A percentile compares a stretch with the other conserved stretches of the same genome.
These are phyloP conservation scores for Scomber scombrus DNA, from an alignment of 2,113 vertebrate genomes.

Conservation along the genomic window DNA sequence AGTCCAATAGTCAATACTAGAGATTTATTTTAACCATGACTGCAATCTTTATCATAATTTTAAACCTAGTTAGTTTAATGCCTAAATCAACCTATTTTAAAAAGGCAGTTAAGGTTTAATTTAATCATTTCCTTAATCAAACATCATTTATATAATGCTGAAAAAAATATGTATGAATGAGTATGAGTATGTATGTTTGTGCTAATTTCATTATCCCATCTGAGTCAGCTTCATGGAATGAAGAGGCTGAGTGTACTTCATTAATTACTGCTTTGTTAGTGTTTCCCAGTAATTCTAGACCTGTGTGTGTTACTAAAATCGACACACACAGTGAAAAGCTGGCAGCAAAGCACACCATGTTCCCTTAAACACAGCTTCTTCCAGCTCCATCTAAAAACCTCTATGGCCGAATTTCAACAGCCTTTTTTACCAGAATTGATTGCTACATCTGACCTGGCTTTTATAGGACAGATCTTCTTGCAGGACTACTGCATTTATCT, in stretches of 20 bases:
- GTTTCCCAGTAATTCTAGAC: slow-evolving; percentile 34
- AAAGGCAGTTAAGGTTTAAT: neutral
- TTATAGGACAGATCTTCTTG: neutral
- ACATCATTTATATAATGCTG: neutral
- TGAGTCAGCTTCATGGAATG: slow-evolving; percentile 20
- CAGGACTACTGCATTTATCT: neutral
- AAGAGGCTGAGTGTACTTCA: slow-evolving; percentile 20
- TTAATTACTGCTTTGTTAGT: slow-evolving; percentile 25
- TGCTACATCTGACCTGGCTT: neutral
- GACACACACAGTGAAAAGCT: neutral
- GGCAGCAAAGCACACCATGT: slow-evolving; percentile 13
- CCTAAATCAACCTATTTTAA: no score
- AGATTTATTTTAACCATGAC: no score
- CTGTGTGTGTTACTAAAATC: slow-evolving; percentile 4
- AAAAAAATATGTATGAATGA: neutral
- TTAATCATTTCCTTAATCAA: neutral
- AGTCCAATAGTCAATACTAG: no score
- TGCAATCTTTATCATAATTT: no score
- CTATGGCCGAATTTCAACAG: neutral
- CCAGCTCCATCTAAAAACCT: slow-evolving; percentile 13
- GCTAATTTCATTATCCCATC: slow-evolving; percentile 15
- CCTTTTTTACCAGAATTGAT: neutral
- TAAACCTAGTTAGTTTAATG: no score
- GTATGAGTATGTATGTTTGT: slow-evolving; percentile 5
- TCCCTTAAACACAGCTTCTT: slow-evolving; percentile 5